phyloP scores from a whole-genome alignment of 2,113 vertebrate species.

The Engraulis encrasicolus region DNA sequence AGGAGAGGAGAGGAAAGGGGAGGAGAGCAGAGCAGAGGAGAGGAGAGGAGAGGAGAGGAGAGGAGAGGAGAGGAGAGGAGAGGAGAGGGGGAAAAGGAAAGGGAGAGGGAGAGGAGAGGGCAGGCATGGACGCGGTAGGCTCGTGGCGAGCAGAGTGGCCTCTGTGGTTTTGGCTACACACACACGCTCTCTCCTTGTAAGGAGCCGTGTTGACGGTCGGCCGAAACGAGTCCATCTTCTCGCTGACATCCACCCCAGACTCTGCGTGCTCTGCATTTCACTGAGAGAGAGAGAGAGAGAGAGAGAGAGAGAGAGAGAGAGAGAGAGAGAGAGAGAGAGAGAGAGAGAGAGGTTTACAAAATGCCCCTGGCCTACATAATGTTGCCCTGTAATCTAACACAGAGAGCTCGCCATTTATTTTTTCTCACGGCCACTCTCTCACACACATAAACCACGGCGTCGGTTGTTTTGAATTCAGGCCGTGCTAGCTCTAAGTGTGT shows the following conservation, averaged over 20 bases:
- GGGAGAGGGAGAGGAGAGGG: too few species aligned
- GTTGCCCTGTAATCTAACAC: not conserved
- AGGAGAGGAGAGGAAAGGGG: conserved; percentile 24
- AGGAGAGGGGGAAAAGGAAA: too few species aligned
- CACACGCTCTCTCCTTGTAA: not conserved
- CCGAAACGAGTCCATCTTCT: conserved; percentile 1
- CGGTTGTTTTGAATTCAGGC: conserved; percentile 2
- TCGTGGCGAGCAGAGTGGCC: conserved; percentile 20
- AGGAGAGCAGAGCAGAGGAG: conserved; percentile 26
- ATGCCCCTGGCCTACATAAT: conserved; percentile 6
- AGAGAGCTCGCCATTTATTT: not conserved
- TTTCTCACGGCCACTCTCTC: not conserved
- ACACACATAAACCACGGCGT: too few species aligned
- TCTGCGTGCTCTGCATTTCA: not conserved
- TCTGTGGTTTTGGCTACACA: conserved; percentile 3
- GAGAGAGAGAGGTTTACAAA: not conserved
- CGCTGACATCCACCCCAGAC: not conserved
- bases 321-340: not conserved
- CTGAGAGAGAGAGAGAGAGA: not conserved
- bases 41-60: conserved; percentile 20
- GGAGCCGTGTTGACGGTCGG: not conserved
- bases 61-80: conserved; percentile 24
- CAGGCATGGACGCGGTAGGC: too few species aligned
- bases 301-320: not conserved
- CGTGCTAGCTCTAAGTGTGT: not conserved